Evolutionary conservation across 2,888 invertebrate species (phyloP), one percentile per base, ranked within the genome.

Genomic region (Agrotis ipsilon): DNA sequence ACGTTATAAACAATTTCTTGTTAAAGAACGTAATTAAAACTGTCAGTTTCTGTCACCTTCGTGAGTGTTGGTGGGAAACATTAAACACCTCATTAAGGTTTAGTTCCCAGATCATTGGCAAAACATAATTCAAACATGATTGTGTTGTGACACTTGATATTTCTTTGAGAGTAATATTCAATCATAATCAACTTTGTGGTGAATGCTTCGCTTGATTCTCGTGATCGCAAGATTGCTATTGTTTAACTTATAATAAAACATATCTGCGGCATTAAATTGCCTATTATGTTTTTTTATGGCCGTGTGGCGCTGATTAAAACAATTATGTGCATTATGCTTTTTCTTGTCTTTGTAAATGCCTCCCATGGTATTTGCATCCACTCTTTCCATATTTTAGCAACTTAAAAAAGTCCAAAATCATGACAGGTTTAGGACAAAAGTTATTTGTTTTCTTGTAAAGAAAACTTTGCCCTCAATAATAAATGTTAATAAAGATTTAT

Each of bases 221-320:
- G 46, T 76, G 59, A 71, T 48, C 46, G 21, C 48, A 21, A 52
- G 55, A 74, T 67, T 69, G 32, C 71, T 69, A 81, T 85, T 84
- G 79, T 83, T 73, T 57, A 39, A 39, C 52, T 51, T 54, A 43
- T 54, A 52, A 59, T 68, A 58, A 72, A 74, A 64, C 46, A 16
- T 54, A 69, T 64, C n/a, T 63, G 75, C 52, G 13, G 52, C n/a
- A 39, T 58, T 72, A 65, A 78, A 62, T 59, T 55, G 63, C 16
- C 62, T 49, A 66, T 82, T 79, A 75, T 72, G 16, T 69, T 82
- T 81, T 82, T 58, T 49, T 57, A 24, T n/a, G 27, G 24, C 27
- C 11, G 9, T 51, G 54, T 58, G n/a, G 45, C 24, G 52, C 54
- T 57, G 51, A 71, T 61, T 63, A 19, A 52, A 32, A 58, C 46